A percentile compares a stretch with the other conserved stretches of the same genome.
Evolutionary conservation across 23 tunicate species (phyloP).

Genomic region (Halocynthia roretzi): DNA sequence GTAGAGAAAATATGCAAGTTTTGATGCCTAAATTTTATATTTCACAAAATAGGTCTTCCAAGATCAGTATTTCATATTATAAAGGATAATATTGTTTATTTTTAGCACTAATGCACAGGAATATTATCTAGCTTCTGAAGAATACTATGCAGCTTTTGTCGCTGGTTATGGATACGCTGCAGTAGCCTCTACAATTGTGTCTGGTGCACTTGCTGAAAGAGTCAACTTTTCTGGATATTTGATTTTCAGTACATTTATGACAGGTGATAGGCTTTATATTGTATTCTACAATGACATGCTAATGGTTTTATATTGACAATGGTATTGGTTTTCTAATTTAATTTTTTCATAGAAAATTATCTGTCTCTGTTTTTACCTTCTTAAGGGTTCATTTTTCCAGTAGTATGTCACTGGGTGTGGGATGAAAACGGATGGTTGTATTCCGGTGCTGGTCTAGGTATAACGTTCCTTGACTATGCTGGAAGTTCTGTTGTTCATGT

Average conservation of each 20-base stretch:
- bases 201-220: conserved; percentile 97
- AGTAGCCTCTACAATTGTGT: conserved; percentile 89
- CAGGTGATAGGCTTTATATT: conserved; percentile 14
- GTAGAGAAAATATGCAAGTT: too few species aligned
- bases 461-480: conserved; percentile 70
- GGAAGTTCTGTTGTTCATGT: conserved; percentile 90
- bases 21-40: too few species aligned
- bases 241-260: conserved; percentile 62
- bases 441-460: conserved; percentile 49
- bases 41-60: too few species aligned
- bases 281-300: too few species aligned
- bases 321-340: not conserved
- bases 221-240: conserved; percentile 75
- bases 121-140: not conserved
- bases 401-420: conserved; percentile 95
- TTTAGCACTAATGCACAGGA: too few species aligned
- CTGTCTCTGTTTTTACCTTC: not conserved
- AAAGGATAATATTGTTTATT: too few species aligned
- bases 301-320: not conserved
- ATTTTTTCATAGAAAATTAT: not conserved
- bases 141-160: conserved; percentile 62
- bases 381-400: conserved; percentile 83
- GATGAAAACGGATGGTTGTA: conserved; percentile 70
- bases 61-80: too few species aligned
- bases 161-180: conserved; percentile 88